Conservation (phyloP, 1,140 invertebrate genomes). For the Procambarus virginalis region DNA sequence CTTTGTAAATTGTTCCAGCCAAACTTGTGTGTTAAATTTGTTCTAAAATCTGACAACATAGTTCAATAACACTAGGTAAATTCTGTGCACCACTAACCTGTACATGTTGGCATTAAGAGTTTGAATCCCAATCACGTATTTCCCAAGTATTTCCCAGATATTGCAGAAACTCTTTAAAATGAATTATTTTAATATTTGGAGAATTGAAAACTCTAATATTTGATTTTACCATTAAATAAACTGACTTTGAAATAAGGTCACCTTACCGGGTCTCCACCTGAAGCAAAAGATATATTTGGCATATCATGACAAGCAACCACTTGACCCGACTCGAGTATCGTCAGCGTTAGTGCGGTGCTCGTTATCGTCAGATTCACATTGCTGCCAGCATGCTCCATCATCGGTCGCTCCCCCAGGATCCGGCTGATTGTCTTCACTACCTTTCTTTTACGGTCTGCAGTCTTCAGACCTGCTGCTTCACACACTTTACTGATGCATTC, state of each 20-base stretch:
- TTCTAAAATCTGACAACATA: no score
- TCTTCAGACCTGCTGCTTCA: constrained; percentile 93
- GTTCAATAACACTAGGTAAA: no score
- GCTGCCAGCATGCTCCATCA: constrained; percentile 92
- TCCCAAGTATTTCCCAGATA: no score
- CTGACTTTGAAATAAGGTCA: not conserved
- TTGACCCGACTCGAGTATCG: constrained; percentile 87
- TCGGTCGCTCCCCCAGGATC: constrained; percentile 88
- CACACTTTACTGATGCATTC: constrained; percentile 97
- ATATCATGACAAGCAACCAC: constrained; percentile 95
- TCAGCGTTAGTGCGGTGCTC: constrained; percentile 88
- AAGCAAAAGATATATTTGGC: constrained; percentile 98
- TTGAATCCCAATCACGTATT: no score
- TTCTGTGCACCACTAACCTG: no score
- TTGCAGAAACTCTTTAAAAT: no score
- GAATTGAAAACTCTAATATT: no score
- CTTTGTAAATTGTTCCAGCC: no score
- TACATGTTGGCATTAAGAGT: no score
- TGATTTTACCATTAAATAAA: no score
- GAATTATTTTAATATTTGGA: no score
- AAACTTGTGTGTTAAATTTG: no score
- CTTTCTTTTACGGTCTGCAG: constrained; percentile 89
- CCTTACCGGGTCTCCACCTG: constrained; percentile 92
- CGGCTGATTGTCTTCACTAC: constrained; percentile 87
- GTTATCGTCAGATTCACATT: constrained; percentile 95